These are phyloP conservation scores for Troides oblongomaculatus DNA, from an alignment of 2,888 invertebrate genomes.

Conservation along the genomic window DNA sequence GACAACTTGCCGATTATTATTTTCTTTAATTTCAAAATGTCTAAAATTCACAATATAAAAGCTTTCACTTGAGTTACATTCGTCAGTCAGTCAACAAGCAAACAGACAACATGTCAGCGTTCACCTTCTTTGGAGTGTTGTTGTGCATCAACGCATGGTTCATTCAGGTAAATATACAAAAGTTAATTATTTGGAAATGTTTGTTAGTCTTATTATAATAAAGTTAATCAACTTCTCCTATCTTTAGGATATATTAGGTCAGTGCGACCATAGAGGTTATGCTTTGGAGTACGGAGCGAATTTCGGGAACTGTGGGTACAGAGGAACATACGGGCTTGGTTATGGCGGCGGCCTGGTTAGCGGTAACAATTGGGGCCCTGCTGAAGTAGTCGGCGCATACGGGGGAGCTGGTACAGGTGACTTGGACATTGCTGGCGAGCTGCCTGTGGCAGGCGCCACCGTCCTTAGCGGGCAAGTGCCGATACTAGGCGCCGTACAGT, in stretches of 20 bases:
- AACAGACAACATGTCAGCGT: not conserved
- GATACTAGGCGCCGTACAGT: slow-evolving; percentile 24
- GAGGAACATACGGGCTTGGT: no score
- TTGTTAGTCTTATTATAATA: no score
- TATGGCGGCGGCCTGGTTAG: no score
- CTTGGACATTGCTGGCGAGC: slow-evolving; percentile 24
- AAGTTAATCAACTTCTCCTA: no score
- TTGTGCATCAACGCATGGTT: slow-evolving; percentile 1
- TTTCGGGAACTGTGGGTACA: no score
- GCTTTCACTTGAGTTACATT: not conserved
- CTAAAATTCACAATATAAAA: not conserved
- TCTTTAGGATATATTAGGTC: no score
- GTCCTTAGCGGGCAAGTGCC: slow-evolving; percentile 21
- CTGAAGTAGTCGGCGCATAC: slow-evolving; percentile 10
- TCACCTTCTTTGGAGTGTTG: not conserved
- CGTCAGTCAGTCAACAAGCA: not conserved
- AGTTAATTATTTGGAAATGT: no score
- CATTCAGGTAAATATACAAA: slow-evolving; percentile 1
- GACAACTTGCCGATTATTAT: not conserved
- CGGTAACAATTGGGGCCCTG: not conserved
- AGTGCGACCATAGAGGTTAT: no score
- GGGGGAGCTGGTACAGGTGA: slow-evolving; percentile 24
- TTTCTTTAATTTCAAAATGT: not conserved
- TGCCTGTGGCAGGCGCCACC: slow-evolving; percentile 22
- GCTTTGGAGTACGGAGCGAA: no score